phyloP scores from a whole-genome alignment of 2,113 vertebrate genomes.

The Corythornis cristatus region DNA sequence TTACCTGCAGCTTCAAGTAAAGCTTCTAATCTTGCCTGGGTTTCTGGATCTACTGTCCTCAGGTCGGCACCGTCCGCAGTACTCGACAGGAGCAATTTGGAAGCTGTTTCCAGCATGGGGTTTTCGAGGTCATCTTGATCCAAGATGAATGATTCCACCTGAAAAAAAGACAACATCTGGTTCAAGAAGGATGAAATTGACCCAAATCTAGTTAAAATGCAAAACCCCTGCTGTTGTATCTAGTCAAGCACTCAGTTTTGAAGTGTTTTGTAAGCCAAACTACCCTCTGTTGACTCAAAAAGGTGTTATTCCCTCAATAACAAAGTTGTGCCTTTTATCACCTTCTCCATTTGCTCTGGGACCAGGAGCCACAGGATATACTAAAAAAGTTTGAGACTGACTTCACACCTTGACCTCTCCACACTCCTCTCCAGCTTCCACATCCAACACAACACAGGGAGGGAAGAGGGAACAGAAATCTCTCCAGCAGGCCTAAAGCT shows the following conservation, averaged over 20 bases:
- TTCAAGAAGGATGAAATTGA: background rate
- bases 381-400: background rate
- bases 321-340: rapidly evolving
- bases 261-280: background rate
- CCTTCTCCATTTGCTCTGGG: too few relatives aligned
- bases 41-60: conserved; percentile 97
- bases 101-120: conserved; percentile 97
- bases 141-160: conserved; percentile 99
- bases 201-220: background rate
- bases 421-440: background rate
- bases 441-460: background rate
- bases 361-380: background rate
- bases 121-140: conserved; percentile 99
- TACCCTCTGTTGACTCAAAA: background rate
- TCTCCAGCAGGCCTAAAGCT: background rate
- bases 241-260: background rate
- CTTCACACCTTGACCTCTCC: background rate
- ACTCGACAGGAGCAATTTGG: conserved; percentile 94
- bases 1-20: conserved; percentile 97
- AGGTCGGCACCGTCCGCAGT: conserved; percentile 95
- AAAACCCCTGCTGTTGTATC: background rate
- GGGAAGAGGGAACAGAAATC: rapidly evolving
- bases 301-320: background rate
- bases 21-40: conserved; percentile 95
- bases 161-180: background rate